Evolutionary conservation across 1,140 invertebrate genomes (phyloP).

Genomic region (Spodoptera litura): DNA sequence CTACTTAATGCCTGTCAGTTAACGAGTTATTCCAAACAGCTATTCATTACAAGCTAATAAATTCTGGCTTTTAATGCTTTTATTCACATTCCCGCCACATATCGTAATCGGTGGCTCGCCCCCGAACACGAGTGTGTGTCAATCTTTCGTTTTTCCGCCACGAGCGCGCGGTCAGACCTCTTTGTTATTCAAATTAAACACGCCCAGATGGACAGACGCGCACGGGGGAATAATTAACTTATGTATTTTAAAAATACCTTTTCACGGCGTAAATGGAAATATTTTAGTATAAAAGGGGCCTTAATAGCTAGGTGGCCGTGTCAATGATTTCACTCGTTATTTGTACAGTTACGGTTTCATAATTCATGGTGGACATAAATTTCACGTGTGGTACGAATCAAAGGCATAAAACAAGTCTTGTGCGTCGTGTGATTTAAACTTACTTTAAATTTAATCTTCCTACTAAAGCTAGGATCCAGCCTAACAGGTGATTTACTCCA

Average conservation of each 20-base stretch:
- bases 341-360: constrained; percentile 10
- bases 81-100: constrained; percentile 39
- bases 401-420: constrained; percentile 51
- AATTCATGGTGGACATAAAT: constrained; percentile 35
- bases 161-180: constrained; percentile 62
- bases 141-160: constrained; percentile 70
- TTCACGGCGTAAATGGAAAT: constrained; percentile 35
- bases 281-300: neutral
- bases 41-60: constrained; percentile 22
- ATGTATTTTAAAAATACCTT: constrained; percentile 53
- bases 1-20: neutral
- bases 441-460: constrained; percentile 68
- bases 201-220: constrained; percentile 57
- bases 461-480: constrained; percentile 52
- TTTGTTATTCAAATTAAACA: constrained; percentile 78
- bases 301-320: constrained; percentile 10
- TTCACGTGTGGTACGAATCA: constrained; percentile 32
- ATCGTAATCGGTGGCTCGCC: constrained; percentile 45
- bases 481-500: constrained; percentile 73
- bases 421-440: constrained; percentile 59
- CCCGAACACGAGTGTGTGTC: constrained; percentile 57
- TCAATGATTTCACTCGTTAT: constrained; percentile 16
- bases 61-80: constrained; percentile 22
- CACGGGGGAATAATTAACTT: constrained; percentile 68
- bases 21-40: constrained; percentile 22